Evolutionary conservation across 35 echinoderm and acorn worm species (phyloP).

Genomic region (Chiridota heheva): DNA sequence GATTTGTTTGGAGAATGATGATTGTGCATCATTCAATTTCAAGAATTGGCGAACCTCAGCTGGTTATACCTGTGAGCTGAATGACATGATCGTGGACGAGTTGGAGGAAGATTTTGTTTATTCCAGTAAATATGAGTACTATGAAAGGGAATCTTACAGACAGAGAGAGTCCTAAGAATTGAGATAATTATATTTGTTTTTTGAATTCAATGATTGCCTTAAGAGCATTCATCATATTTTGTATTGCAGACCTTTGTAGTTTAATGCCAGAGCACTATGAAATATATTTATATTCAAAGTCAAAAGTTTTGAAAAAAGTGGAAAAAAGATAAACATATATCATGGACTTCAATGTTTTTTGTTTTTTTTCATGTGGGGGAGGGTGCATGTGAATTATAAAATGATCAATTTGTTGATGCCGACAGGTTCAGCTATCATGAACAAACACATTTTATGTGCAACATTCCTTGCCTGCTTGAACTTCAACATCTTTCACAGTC

Average conservation of each 20-base stretch:
- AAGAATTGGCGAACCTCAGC: slow-evolving; percentile 12
- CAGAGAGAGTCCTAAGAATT: slow-evolving; percentile 17
- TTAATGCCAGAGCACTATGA: not conserved
- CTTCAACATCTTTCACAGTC: too few relatives aligned
- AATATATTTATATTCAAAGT: not conserved
- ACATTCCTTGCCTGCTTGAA: too few relatives aligned
- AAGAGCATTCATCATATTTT: not conserved
- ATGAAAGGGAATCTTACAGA: slow-evolving; percentile 67
- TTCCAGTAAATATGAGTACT: slow-evolving; percentile 43
- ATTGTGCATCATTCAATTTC: slow-evolving; percentile 72
- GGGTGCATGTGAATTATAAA: too few relatives aligned
- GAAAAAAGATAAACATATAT: not conserved
- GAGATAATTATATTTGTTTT: not conserved
- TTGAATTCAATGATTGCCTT: not conserved
- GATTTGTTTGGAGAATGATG: slow-evolving; percentile 28
- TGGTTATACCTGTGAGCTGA: slow-evolving; percentile 61
- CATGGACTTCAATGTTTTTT: too few relatives aligned
- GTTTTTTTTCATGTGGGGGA: too few relatives aligned
- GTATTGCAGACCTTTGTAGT: not conserved
- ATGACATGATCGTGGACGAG: slow-evolving; percentile 66
- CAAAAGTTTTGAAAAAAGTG: not conserved
- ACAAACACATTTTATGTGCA: too few relatives aligned
- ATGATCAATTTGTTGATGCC: too few relatives aligned
- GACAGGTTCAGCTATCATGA: too few relatives aligned
- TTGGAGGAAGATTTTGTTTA: slow-evolving; percentile 43